Conservation (phyloP, 2,797 vertebrate species). For the Sarcophilus harrisii region DNA sequence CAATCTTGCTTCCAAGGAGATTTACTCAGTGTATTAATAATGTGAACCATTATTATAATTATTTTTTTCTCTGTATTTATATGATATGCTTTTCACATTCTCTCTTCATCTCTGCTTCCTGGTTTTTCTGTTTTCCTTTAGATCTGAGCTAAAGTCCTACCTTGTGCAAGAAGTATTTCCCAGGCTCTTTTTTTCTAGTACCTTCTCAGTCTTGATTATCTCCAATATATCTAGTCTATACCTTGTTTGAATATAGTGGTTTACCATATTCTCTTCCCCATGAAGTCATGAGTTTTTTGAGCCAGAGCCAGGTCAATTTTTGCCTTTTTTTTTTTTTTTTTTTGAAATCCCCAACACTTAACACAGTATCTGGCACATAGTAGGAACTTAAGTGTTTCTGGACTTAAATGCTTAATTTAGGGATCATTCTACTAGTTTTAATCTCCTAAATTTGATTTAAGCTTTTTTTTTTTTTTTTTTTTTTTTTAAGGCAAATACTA, state of each 20-base stretch:
- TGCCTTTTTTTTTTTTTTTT: background rate
- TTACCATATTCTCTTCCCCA: background rate
- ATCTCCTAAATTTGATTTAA: background rate
- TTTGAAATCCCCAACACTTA: background rate
- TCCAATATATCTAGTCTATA: background rate
- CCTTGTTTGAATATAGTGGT: background rate
- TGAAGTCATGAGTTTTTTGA: background rate
- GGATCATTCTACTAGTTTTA: background rate
- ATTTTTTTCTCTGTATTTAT: background rate
- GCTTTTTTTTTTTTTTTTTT: background rate
- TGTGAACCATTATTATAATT: background rate
- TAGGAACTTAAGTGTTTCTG: background rate
- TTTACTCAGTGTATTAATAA: background rate
- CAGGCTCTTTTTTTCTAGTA: background rate
- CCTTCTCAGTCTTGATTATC: background rate
- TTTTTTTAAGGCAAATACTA: background rate
- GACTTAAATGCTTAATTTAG: background rate
- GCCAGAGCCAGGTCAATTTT: background rate
- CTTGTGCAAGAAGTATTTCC: background rate
- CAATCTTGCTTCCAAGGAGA: background rate
- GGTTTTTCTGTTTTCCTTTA: background rate
- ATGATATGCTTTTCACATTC: background rate
- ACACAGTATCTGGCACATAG: background rate
- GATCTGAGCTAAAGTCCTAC: background rate
- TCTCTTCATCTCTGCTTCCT: background rate